Percentiles rank a stretch among this genome's conserved stretches.
These are phyloP conservation scores for Periophthalmus modestus DNA, from an alignment of 2,113 vertebrate genomes.

Conservation along the genomic window DNA sequence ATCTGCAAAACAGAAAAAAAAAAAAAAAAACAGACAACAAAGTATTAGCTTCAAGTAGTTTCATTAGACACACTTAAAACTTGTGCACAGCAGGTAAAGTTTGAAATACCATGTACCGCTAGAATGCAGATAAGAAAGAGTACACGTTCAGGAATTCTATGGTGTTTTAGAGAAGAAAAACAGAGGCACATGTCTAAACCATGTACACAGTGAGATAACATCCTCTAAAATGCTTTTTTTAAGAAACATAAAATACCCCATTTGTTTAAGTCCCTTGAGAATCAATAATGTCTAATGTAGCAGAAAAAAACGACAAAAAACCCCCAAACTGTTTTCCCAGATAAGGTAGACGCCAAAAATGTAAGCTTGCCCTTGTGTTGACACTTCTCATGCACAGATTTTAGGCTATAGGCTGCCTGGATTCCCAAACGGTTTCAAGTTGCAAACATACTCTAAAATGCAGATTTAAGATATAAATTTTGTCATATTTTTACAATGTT, in stretches of 20 bases:
- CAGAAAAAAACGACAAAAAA: too few species aligned
- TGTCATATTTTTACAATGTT: too few species aligned
- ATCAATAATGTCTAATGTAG: conserved; percentile 42
- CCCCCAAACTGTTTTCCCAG: conserved; percentile 49
- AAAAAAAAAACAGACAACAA: conserved; percentile 6
- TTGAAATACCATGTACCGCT: neutral
- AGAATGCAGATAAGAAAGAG: conserved; percentile 4
- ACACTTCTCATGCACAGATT: neutral
- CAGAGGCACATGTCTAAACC: neutral
- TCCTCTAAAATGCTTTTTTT: neutral
- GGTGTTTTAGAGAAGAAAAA: neutral
- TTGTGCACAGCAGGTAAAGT: neutral
- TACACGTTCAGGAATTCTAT: neutral
- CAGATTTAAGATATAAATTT: too few species aligned
- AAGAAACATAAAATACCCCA: neutral
- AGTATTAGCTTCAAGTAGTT: neutral
- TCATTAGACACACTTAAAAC: neutral
- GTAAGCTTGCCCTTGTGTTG: conserved; percentile 26
- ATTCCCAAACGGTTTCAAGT: too few species aligned
- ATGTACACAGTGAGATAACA: neutral
- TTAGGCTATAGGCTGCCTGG: too few species aligned
- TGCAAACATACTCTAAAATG: too few species aligned
- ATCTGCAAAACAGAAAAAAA: conserved; percentile 78
- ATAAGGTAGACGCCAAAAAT: conserved; percentile 29
- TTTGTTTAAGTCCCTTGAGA: conserved; percentile 11